phyloP scores from a whole-genome alignment of 1,140 invertebrate genomes.

The Microplitis mediator region DNA sequence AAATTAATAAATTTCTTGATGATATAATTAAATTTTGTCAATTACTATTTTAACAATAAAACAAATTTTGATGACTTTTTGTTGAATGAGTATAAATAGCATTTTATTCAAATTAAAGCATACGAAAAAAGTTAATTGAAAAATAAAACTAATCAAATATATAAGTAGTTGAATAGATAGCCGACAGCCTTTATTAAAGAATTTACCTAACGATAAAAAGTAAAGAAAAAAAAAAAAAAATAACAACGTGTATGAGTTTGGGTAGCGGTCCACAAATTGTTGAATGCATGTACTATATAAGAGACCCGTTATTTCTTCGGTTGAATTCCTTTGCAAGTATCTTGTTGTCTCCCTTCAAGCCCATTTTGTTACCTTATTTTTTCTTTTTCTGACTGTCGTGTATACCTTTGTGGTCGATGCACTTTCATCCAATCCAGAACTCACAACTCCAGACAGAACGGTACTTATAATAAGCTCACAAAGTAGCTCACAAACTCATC shows the following conservation, averaged over 20 bases:
- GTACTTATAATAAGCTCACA: constrained; percentile 13
- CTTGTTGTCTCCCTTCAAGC: constrained; percentile 19
- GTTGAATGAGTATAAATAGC: too few species aligned
- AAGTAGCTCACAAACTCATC: constrained; percentile 1
- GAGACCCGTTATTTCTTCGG: constrained; percentile 21
- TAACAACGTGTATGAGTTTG: neutral
- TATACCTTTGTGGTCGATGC: constrained; percentile 26
- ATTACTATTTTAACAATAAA: too few species aligned
- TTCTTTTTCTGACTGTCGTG: neutral
- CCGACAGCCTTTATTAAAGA: too few species aligned
- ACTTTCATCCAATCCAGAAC: constrained; percentile 9
- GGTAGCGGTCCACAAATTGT: constrained; percentile 12
- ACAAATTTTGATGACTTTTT: too few species aligned
- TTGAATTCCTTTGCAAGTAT: constrained; percentile 11
- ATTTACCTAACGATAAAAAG: neutral
- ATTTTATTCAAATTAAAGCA: too few species aligned
- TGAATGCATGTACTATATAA: neutral
- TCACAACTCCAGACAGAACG: neutral
- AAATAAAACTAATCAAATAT: too few species aligned
- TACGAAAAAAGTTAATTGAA: too few species aligned
- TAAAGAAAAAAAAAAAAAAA: neutral
- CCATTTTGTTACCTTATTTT: neutral
- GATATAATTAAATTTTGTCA: too few species aligned
- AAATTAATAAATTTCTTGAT: too few species aligned
- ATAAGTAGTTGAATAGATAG: too few species aligned